Conservation (phyloP, 2,797 vertebrate species). For the Potorous gilbertii region DNA sequence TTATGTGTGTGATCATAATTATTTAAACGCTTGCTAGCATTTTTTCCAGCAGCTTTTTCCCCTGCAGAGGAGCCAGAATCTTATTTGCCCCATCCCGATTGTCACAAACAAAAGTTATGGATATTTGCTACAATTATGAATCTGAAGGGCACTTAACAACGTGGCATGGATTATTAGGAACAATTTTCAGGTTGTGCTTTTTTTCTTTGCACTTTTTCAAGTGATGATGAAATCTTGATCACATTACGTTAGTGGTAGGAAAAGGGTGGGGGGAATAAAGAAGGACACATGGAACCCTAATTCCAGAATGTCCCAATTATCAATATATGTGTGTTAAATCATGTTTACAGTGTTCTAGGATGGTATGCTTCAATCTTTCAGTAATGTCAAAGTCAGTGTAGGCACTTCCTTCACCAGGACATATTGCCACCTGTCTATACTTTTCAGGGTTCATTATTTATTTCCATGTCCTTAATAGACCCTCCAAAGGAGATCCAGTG, state of each 20-base stretch:
- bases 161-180: slow-evolving; percentile 45
- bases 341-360: not conserved
- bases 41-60: slow-evolving; percentile 72
- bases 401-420: not conserved
- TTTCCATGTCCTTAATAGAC: not conserved
- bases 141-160: slow-evolving; percentile 9
- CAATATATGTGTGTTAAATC: not conserved
- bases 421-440: not conserved
- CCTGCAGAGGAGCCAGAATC: slow-evolving; percentile 51
- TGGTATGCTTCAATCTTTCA: not conserved
- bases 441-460: not conserved
- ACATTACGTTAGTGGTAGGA: slow-evolving; percentile 48
- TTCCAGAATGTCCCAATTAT: slow-evolving; percentile 11
- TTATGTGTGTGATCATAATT: slow-evolving; percentile 75
- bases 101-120: slow-evolving; percentile 63
- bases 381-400: not conserved
- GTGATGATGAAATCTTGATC: slow-evolving; percentile 51
- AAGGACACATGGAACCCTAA: slow-evolving; percentile 26
- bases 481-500: not conserved
- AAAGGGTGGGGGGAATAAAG: not conserved
- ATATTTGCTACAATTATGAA: slow-evolving; percentile 50
- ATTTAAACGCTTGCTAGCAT: slow-evolving; percentile 68
- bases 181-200: slow-evolving; percentile 39
- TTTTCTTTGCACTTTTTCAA: slow-evolving; percentile 54
- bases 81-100: slow-evolving; percentile 26